These are phyloP conservation scores for Agrilus planipennis DNA, from an alignment of 1,140 invertebrate species.

Conservation along the genomic window DNA sequence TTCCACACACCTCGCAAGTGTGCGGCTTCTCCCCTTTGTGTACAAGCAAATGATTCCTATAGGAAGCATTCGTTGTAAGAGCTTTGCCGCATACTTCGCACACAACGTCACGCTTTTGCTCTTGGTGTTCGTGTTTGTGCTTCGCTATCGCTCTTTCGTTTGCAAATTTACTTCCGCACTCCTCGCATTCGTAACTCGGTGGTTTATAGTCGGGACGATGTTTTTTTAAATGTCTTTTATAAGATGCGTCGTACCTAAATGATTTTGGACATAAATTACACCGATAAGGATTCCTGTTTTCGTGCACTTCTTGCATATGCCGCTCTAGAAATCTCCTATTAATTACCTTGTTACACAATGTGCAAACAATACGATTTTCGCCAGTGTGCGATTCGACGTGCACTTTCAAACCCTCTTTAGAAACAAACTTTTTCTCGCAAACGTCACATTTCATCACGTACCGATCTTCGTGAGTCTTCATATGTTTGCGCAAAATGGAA, in stretches of 20 bases:
- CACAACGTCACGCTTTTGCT: constrained; percentile 13
- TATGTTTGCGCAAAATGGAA: background rate
- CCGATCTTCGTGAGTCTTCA: background rate
- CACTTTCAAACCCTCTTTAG: constrained; percentile 36
- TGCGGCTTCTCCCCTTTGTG: constrained; percentile 27
- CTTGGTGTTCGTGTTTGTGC: background rate
- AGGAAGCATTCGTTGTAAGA: background rate
- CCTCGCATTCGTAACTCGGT: no score
- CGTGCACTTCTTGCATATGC: no score
- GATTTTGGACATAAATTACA: no score
- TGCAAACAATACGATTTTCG: no score
- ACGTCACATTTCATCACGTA: no score
- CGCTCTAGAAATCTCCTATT: no score
- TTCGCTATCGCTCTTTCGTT: background rate
- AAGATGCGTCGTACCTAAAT: no score
- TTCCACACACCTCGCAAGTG: constrained; percentile 15
- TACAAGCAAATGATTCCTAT: constrained; percentile 14
- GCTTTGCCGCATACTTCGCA: constrained; percentile 6
- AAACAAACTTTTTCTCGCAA: constrained; percentile 45
- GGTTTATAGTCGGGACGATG: no score
- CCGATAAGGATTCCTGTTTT: no score
- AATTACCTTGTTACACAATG: no score
- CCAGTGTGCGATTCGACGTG: constrained; percentile 42
- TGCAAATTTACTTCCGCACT: background rate
- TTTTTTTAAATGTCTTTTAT: no score